Evolutionary conservation across 2,797 vertebrate species (phyloP).

Genomic region (Neosalanx taihuensis): DNA sequence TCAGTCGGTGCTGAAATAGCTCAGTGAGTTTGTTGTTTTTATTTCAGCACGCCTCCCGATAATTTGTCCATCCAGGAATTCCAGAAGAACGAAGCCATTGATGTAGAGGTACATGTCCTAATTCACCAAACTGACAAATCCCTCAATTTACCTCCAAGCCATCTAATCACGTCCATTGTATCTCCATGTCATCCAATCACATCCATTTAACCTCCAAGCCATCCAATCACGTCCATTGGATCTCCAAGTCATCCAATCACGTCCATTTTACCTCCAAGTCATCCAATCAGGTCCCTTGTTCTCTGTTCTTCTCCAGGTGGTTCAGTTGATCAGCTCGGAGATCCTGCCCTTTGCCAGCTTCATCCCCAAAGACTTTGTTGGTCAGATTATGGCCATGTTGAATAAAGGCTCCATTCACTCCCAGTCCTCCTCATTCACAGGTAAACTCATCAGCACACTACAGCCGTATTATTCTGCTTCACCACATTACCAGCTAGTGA

Average conservation of each 20-base stretch:
- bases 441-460: too few species aligned
- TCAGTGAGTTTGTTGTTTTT: conserved; percentile 29
- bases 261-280: neutral
- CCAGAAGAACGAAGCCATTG: conserved; percentile 95
- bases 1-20: neutral
- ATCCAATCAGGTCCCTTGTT: neutral
- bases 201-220: neutral
- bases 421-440: conserved; percentile 96
- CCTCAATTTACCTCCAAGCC: neutral
- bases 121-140: neutral
- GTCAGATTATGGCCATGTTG: conserved; percentile 99
- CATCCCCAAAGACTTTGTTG: conserved; percentile 99
- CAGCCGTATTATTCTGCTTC: too few species aligned
- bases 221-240: neutral
- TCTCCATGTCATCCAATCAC: too few species aligned
- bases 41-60: conserved; percentile 89
- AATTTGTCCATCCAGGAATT: conserved; percentile 99
- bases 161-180: too few species aligned
- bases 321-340: conserved; percentile 96
- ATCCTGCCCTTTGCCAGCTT: conserved; percentile 98
- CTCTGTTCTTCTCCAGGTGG: conserved; percentile 75
- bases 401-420: conserved; percentile 99
- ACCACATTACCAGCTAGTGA: too few species aligned
- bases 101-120: conserved; percentile 86
- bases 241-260: neutral